Evolutionary conservation across 1,140 invertebrate species (phyloP), one percentile per base, ranked within the genome.

Genomic region (Cotesia typhae): DNA sequence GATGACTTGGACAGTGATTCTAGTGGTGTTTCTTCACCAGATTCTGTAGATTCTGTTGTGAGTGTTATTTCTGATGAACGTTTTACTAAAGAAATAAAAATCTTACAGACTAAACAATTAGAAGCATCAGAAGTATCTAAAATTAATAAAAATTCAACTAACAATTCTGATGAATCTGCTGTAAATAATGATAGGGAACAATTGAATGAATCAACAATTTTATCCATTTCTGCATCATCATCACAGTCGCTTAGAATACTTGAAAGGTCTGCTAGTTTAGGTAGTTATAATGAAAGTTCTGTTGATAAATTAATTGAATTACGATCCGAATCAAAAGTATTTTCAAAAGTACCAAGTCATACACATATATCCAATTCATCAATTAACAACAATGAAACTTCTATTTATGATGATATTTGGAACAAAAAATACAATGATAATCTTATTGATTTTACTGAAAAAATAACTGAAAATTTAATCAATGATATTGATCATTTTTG

Each of bases 1-100:
- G 95, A 96, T 82, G 95, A 96, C 78, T 89, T 95, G 82, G 95
- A 96, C 80, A 95, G 94, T 77, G 95, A 96, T 82, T 95, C 94
- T 1, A 94, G 93, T 75, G 94, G 94, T 17, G 91, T 94, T 2
- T 95, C 94, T 0, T 95, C 94, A 0, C 94, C 94, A 2, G 94
- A 96, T 80, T 96, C 94, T 2, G 91, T 93, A 0, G 93, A 94
- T 72, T 95, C 93, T 78, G 94, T 95, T 3, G 94, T 95, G 61
- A 95, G 92, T 78, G 93, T 87, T 36, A 85, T 86, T 38, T 84
- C 83, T 3, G 84, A 85, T 28, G 83, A 85, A 59, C 78, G 82
- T 4, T 85, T 82, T 17, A 74, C 78, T 7, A 73, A 74, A 4
- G 82, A 81, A 35, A 81, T 78, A 65, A 74, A 72, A 28, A 55